Evolutionary conservation across 2,797 vertebrate species (phyloP), one percentile per base, ranked within the genome.

Genomic region (Orientallactaga sibirica): DNA sequence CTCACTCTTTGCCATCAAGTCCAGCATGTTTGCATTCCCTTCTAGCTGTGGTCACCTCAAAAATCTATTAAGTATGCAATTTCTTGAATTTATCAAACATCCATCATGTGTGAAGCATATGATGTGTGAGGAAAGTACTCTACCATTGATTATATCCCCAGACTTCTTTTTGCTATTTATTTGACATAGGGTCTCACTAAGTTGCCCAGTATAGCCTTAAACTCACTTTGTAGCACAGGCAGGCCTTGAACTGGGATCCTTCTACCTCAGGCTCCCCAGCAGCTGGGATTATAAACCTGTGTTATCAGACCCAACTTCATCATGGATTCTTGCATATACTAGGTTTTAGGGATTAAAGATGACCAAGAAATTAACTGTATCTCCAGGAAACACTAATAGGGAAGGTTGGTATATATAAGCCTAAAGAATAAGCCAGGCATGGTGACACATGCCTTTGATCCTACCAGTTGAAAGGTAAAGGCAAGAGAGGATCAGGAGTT

Each of bases 61-160:
- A 89, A 86, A 94, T 61, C 67, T 93, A 84, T 0, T n/a, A 93
- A 74, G 55, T 78, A 92, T 55, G 68, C 43, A 75, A 48, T 64
- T 87, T 93, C 81, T 75, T 87, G 3, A 94, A 92, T 68, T 83
- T 89, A 84, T 81, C 52, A 88, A 88, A 93, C n/a, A 73, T 62
- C 71, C 22, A 62, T 33, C 64, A 81, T 41, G 8, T 82, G 24
- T 74, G 43, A 68, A 43, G 55, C 20, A 83, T 12, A 20, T 33
- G 29, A 83, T n/a, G 25, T 4, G 27, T 4, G 5, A 70, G 29
- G n/a, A 29, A 70, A 82, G 66, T 41, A 10, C 64, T 43, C 48
- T 48, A 82, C 18, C 64, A 83, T 29, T 8, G 27, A 52, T n/a
- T 24, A 48, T 12, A 84, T 9, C 33, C 16, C 64, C 19, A 33